phyloP scores from a whole-genome alignment of 2,113 vertebrate species.

The Nicator chloris region DNA sequence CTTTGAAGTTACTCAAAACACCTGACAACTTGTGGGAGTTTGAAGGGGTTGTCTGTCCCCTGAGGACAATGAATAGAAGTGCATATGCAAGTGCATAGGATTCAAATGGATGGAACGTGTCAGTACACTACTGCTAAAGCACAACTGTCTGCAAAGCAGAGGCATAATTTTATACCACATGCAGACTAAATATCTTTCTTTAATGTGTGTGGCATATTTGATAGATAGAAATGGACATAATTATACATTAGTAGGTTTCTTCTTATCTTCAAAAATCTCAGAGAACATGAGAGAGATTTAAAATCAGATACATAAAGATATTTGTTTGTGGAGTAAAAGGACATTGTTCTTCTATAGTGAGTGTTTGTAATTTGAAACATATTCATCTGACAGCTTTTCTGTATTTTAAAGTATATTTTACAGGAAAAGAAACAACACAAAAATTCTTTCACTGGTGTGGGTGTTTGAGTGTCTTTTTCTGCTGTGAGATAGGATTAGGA shows the following conservation, averaged over 20 bases:
- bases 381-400: neutral
- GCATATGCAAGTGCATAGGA: neutral
- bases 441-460: neutral
- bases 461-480: too few species aligned
- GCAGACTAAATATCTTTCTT: neutral
- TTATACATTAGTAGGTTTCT: neutral
- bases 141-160: neutral
- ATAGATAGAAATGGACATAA: neutral
- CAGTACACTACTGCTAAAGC: neutral
- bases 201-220: neutral
- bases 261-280: neutral
- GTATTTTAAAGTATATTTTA: neutral
- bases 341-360: neutral
- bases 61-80: neutral
- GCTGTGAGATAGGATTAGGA: too few species aligned
- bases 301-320: neutral
- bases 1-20: neutral
- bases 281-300: neutral
- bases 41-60: neutral
- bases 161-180: neutral
- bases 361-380: neutral
- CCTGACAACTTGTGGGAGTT: neutral
- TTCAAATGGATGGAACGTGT: neutral
- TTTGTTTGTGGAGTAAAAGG: neutral
- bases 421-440: neutral